Evolutionary conservation across 1,140 invertebrate species (phyloP), one percentile per base, ranked within the genome.

Genomic region (Aricia agestis): DNA sequence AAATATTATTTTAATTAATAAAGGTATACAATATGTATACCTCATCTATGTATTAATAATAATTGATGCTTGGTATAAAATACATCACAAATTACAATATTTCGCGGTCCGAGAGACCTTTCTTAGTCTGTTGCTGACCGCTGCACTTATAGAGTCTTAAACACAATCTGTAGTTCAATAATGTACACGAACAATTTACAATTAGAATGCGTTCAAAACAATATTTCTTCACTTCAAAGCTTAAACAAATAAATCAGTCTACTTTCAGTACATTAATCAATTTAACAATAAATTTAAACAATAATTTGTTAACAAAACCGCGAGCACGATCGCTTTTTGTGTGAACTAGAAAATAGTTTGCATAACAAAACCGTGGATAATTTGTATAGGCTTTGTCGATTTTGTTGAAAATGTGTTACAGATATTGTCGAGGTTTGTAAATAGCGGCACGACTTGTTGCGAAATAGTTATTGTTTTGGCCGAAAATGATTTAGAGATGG

Each of bases 351-450:
- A 79, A 80, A 79, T 71, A 72, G 74, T 83, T 82, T 83, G 76
- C 82, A 78, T 78, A 80, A 84, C 79, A 84, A 81, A 76, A 73
- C 70, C 73, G 71, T 74, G 76, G 72, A 76, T 74, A 78, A 25
- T 32, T 57, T 63, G 59, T 18, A 69, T 63, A 69, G 41, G 70
- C 76, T 78, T 84, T 85, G 80, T 84, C 45, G 73, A 73, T 80
- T 77, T 74, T 66, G 74, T 76, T 74, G 72, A 81, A 81, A 78
- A 81, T 78, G 72, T 67, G 76, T 63, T 63, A 63, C 59, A 63
- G 59, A 63, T 63, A 59, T 59, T 59, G 58, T 63, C 18, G 18
- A 18, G 19, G 18, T 58, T 63, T 61, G 52, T 69, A 52, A 32
- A 58, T 32, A 36, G 61, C 32, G 19, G 19, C 32, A 69, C 68